These are phyloP conservation scores for Leucoma salicis DNA, from an alignment of 2,888 invertebrate genomes.

Conservation along the genomic window DNA sequence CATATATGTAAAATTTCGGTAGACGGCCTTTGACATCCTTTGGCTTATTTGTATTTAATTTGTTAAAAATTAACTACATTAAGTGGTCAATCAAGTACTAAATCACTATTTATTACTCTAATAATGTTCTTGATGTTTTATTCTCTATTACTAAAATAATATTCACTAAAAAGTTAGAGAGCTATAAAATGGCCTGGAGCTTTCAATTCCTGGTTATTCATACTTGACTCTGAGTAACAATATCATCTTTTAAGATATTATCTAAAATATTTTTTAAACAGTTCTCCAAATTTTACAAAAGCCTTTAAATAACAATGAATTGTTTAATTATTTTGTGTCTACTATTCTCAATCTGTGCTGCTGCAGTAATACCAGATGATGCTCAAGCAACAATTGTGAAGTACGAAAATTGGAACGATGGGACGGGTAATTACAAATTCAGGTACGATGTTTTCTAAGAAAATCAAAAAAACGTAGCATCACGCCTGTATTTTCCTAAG, in stretches of 20 bases:
- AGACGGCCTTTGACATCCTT: background rate
- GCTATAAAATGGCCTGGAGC: constrained; percentile 4
- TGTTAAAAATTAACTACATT: background rate
- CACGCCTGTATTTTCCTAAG: too few species aligned
- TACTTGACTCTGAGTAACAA: background rate
- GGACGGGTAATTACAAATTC: constrained; percentile 40
- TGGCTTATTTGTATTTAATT: background rate
- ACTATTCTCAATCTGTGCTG: constrained; percentile 16
- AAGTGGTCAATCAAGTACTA: constrained; percentile 2
- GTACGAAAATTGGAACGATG: constrained; percentile 34
- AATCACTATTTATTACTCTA: background rate
- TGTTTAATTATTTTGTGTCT: constrained; percentile 14
- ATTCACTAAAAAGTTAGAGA: background rate
- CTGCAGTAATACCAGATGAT: constrained; percentile 29
- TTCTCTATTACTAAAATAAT: background rate
- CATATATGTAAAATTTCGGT: too few species aligned
- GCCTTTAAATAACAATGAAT: constrained; percentile 14
- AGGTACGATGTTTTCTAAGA: constrained; percentile 31
- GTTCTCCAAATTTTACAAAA: too few species aligned
- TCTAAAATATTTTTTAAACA: too few species aligned
- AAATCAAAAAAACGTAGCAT: too few species aligned
- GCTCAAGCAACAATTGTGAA: constrained; percentile 29
- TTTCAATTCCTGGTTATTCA: constrained; percentile 5
- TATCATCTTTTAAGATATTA: background rate
- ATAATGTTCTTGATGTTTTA: background rate